phyloP scores from a whole-genome alignment of 2,113 vertebrate species.

The Lamprologus ornatipinnis region DNA sequence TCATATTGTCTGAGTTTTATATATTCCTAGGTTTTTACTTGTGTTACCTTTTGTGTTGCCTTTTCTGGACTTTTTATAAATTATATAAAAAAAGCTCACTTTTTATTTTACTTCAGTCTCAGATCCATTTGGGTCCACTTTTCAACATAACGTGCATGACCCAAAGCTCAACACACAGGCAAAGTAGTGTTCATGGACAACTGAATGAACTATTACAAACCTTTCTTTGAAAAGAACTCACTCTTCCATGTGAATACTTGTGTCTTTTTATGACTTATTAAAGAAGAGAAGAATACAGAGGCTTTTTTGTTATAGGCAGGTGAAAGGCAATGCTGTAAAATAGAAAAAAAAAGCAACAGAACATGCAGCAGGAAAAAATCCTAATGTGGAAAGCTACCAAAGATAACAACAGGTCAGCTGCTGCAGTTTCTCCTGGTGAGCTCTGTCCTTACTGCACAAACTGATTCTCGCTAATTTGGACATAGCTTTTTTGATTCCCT shows the following conservation, averaged over 20 bases:
- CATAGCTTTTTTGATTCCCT: not conserved
- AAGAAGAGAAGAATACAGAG: not conserved
- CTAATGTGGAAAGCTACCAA: not conserved
- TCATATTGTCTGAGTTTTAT: not conserved
- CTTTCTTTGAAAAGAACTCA: not conserved
- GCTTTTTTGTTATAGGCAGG: not conserved
- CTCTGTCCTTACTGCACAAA: not conserved
- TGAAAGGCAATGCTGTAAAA: not conserved
- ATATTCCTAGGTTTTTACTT: not conserved
- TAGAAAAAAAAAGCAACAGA: not conserved
- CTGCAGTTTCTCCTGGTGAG: not conserved
- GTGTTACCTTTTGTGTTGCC: not conserved
- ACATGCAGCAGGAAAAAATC: not conserved
- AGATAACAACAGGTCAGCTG: not conserved
- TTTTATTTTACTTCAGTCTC: not conserved
- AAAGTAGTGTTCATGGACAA: not conserved
- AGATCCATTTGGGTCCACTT: not conserved
- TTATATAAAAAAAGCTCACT: not conserved
- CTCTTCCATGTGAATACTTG: not conserved
- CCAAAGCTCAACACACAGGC: not conserved
- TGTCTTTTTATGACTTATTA: not conserved
- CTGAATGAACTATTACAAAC: not conserved
- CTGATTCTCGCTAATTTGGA: not conserved
- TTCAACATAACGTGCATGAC: not conserved
- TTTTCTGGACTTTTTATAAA: not conserved